Conservation (phyloP, 2,888 invertebrate species). For the Mongoloraphidia duomilia region DNA sequence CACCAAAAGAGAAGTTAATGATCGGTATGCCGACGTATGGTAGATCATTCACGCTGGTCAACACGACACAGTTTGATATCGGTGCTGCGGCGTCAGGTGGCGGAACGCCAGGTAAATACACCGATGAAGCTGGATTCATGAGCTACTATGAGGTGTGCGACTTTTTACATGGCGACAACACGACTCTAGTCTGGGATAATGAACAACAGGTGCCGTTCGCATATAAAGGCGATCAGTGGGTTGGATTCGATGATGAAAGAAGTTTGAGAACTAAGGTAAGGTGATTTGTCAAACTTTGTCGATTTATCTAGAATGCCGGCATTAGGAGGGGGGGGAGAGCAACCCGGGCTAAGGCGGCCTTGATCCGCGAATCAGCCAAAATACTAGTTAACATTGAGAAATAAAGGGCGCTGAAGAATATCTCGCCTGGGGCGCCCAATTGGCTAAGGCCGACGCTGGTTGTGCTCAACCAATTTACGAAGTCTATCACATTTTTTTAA, state of each 20-base stretch:
- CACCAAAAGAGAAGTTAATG: constrained; percentile 85
- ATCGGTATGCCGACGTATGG: constrained; percentile 94
- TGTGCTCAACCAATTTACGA: too few relatives aligned
- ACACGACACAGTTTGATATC: constrained; percentile 79
- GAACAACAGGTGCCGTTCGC: constrained; percentile 94
- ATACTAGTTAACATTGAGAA: too few relatives aligned
- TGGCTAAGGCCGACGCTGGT: too few relatives aligned
- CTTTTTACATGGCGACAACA: constrained; percentile 78
- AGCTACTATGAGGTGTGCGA: constrained; percentile 93
- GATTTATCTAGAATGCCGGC: too few relatives aligned
- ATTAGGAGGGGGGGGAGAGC: too few relatives aligned
- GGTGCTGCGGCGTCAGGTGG: constrained; percentile 84
- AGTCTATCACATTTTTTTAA: too few relatives aligned
- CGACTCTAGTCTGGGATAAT: constrained; percentile 88
- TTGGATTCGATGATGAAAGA: constrained; percentile 87
- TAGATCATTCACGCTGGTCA: constrained; percentile 75
- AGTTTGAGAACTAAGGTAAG: constrained; percentile 79
- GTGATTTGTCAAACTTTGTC: background rate
- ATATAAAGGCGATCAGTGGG: constrained; percentile 82
- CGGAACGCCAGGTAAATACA: constrained; percentile 73
- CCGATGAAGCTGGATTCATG: constrained; percentile 86
- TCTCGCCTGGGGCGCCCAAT: too few relatives aligned
- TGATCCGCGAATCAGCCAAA: too few relatives aligned
- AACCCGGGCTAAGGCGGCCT: too few relatives aligned
- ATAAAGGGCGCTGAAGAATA: too few relatives aligned